Evolutionary conservation across 2,113 vertebrate species (phyloP), one percentile per base, ranked within the genome.

Genomic region (Xiphorhynchus elegans): DNA sequence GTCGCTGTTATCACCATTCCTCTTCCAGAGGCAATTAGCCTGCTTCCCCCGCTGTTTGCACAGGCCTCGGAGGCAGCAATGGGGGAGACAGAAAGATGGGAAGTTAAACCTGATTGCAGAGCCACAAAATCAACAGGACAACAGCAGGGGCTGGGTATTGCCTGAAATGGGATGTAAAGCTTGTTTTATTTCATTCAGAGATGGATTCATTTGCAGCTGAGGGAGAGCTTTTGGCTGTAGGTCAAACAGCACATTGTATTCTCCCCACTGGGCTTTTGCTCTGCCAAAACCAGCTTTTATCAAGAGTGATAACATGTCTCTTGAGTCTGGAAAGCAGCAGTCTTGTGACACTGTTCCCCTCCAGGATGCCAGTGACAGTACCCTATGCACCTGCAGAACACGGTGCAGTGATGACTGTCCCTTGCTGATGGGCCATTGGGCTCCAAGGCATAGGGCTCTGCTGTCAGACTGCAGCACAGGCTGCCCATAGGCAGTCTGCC

Each of bases 21-120:
- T 72, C 53, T 90, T 93, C 58, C 92, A 92, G 78, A 87, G 70
- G 67, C 90, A 95, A 96, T 96, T 93, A 94, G 78, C 67, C 79
- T 1, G 3, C 63, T 94, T 88, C 87, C 64, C 90, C 95, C 1
- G 13, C 90, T 90, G 84, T 79, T 94, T 90, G 88, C 92, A 77
- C 72, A 84, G 46, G 63, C 72, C 75, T 93, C 63, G 6, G 63
- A 69, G 44, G 35, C 85, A 84, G 94, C 67, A 37, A 58, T 8
- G 25, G 37, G 79, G 63, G 82, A 76, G 75, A 85, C 2, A 2
- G 75, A 69, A 80, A 88, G 69, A 84, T 60, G 62, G 66, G 74
- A 94, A 90, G 74, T 85, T 79, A 82, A 94, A 91, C 63, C n/a
- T 60, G 67, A 68, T 64, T 79, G 84, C 74, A 52, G 81, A 94